A percentile compares a stretch with the other conserved stretches of the same genome.
phyloP scores from a whole-genome alignment of 1,140 invertebrate genomes.

The Eumeta japonica region DNA sequence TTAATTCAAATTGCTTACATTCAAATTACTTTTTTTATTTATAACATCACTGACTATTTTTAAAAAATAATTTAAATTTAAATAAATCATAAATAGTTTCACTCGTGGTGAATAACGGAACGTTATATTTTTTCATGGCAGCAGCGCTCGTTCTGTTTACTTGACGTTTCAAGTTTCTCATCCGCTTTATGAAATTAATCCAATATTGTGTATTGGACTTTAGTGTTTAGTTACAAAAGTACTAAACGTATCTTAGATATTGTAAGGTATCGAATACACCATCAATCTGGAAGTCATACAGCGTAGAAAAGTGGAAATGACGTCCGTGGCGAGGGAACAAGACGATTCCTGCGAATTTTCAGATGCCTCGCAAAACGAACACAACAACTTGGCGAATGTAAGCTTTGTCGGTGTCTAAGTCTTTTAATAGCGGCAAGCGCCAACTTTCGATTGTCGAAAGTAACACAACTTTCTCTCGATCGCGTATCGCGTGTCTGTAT shows the following conservation, averaged over 20 bases:
- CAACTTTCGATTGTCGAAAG: conserved; percentile 51
- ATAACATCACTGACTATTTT: too few relatives aligned
- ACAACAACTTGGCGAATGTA: conserved; percentile 46
- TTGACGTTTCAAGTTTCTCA: too few relatives aligned
- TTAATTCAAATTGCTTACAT: conserved; percentile 1
- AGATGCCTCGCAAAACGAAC: conserved; percentile 50
- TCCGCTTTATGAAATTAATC: too few relatives aligned
- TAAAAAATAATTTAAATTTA: too few relatives aligned
- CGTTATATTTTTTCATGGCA: conserved; percentile 42
- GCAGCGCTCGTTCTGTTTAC: conserved; percentile 41
- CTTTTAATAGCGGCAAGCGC: too few relatives aligned
- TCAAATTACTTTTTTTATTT: conserved; percentile 4
- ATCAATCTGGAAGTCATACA: conserved; percentile 50
- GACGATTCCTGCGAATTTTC: conserved; percentile 52
- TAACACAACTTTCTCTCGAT: conserved; percentile 50
- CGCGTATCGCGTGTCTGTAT: conserved; percentile 48
- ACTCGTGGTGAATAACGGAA: conserved; percentile 25
- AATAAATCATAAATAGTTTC: too few relatives aligned
- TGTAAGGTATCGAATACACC: conserved; percentile 20
- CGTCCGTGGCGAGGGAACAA: conserved; percentile 46
- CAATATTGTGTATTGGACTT: too few relatives aligned
- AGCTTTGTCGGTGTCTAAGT: conserved; percentile 26
- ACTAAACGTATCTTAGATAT: too few relatives aligned
- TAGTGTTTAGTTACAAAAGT: too few relatives aligned
- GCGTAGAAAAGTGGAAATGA: conserved; percentile 45